Evolutionary conservation across 2,113 vertebrate species (phyloP).

Genomic region (Riparia riparia): DNA sequence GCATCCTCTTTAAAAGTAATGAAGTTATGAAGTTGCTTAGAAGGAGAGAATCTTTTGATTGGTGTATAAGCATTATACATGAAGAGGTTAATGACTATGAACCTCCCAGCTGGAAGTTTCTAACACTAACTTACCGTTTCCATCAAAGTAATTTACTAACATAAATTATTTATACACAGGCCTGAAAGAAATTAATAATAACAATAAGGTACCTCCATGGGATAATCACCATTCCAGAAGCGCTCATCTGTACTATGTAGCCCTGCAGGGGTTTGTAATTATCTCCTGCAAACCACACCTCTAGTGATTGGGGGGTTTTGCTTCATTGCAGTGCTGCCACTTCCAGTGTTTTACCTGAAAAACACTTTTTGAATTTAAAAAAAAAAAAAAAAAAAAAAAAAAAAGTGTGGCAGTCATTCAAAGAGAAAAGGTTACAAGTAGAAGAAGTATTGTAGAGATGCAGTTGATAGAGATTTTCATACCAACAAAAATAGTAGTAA

Average conservation of each 20-base stretch:
- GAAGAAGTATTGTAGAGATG: not conserved
- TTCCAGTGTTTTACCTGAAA: not conserved
- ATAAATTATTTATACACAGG: conserved; percentile 77
- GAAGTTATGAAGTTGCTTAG: conserved; percentile 62
- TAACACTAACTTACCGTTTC: conserved; percentile 71
- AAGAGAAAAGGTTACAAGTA: not conserved
- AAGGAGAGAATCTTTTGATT: conserved; percentile 67
- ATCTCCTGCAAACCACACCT: conserved; percentile 62
- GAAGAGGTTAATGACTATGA: conserved; percentile 73
- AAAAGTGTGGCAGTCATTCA: not conserved
- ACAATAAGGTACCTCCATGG: conserved; percentile 72
- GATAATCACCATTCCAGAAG: conserved; percentile 75
- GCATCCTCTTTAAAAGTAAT: conserved; percentile 47
- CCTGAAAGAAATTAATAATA: conserved; percentile 72
- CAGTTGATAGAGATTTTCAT: not conserved
- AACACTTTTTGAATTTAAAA: not conserved
- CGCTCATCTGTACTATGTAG: conserved; percentile 56
- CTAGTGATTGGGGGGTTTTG: conserved; percentile 46
- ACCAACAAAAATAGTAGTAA: not conserved
- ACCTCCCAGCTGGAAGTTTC: conserved; percentile 74
- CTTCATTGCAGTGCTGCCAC: conserved; percentile 1
- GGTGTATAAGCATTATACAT: conserved; percentile 56
- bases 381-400: not conserved
- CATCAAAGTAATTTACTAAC: conserved; percentile 76
- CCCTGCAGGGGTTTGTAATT: conserved; percentile 72